A percentile compares a stretch with the other conserved stretches of the same genome.
Evolutionary conservation across 2,888 invertebrate genomes (phyloP).

Genomic region (Hipparchia semele): DNA sequence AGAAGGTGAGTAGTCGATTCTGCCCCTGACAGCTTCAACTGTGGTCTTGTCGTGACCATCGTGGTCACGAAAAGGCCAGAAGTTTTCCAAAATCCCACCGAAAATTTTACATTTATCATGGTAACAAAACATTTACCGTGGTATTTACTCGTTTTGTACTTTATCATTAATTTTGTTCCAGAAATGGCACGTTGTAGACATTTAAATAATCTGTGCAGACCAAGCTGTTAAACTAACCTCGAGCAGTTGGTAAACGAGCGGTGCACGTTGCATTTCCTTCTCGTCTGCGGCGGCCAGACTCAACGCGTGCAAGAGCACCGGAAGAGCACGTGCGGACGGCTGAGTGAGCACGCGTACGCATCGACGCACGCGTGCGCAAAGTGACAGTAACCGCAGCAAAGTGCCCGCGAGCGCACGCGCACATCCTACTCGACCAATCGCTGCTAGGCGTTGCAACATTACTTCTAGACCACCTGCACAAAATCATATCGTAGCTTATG

Average conservation of each 20-base stretch:
- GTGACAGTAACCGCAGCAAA: conserved; percentile 92
- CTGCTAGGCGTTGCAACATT: conserved; percentile 92
- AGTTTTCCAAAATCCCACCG: too few species aligned
- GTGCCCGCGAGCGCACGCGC: conserved; percentile 95
- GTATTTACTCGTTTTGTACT: too few species aligned
- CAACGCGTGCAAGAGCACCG: conserved; percentile 92
- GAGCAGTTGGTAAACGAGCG: conserved; percentile 94
- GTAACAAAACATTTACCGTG: too few species aligned
- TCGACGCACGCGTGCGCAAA: conserved; percentile 94
- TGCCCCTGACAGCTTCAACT: too few species aligned
- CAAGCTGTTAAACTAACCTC: conserved; percentile 77
- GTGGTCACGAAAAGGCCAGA: too few species aligned
- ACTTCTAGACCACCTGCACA: conserved; percentile 85
- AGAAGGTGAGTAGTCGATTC: too few species aligned
- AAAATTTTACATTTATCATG: too few species aligned
- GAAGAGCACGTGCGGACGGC: conserved; percentile 92
- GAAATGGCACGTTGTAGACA: too few species aligned
- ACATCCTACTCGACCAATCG: conserved; percentile 92
- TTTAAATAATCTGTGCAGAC: too few species aligned
- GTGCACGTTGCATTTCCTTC: conserved; percentile 86
- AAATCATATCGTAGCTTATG: neutral
- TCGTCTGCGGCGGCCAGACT: conserved; percentile 85
- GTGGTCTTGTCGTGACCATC: too few species aligned
- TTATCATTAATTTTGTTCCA: too few species aligned
- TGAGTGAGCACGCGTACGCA: conserved; percentile 95